phyloP scores from a whole-genome alignment of 2,888 invertebrate genomes.

The Dendrolimus pini region DNA sequence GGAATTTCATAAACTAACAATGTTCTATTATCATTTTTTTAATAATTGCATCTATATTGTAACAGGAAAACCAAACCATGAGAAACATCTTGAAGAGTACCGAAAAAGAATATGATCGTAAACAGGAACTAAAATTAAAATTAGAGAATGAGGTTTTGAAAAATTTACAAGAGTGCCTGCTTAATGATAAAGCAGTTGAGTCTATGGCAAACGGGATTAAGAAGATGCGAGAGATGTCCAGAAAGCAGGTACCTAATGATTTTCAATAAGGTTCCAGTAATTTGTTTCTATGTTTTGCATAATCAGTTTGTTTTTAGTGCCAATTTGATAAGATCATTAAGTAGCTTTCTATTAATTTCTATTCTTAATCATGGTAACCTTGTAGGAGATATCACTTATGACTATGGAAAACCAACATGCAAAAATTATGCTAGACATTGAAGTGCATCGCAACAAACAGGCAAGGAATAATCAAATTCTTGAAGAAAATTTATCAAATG shows the following conservation, averaged over 20 bases:
- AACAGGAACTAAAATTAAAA: constrained; percentile 67
- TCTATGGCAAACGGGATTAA: constrained; percentile 67
- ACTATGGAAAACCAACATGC: constrained; percentile 77
- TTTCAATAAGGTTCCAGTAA: too few relatives aligned
- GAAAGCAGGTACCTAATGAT: constrained; percentile 53
- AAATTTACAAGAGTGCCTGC: constrained; percentile 80
- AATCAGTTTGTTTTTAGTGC: too few relatives aligned
- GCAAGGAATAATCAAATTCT: constrained; percentile 42
- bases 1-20: not conserved
- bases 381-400: constrained; percentile 71
- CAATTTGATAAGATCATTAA: too few relatives aligned
- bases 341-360: too few relatives aligned
- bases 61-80: constrained; percentile 69
- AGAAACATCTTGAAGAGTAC: constrained; percentile 48
- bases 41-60: constrained; percentile 6
- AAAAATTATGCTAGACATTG: constrained; percentile 75
- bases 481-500: constrained; percentile 42
- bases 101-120: constrained; percentile 62
- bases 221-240: constrained; percentile 64
- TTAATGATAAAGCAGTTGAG: constrained; percentile 82
- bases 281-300: too few relatives aligned
- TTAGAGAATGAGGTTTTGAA: constrained; percentile 80
- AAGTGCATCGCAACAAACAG: constrained; percentile 61
- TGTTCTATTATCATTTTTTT: too few relatives aligned
- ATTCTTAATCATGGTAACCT: not conserved